phyloP scores from a whole-genome alignment of 2,797 vertebrate species.

The Alca torda region DNA sequence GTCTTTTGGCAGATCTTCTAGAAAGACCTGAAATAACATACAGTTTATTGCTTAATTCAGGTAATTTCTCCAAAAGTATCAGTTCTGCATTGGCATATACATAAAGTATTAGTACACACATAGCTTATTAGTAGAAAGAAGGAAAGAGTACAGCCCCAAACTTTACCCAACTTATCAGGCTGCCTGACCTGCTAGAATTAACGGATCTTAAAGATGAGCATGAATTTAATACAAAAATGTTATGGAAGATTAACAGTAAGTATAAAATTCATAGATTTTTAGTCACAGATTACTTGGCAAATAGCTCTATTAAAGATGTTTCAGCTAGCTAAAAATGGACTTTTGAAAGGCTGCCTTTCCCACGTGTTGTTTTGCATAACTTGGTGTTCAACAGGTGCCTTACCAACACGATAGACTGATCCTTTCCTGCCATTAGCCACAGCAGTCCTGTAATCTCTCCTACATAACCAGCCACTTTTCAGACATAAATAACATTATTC shows the following conservation, averaged over 20 bases:
- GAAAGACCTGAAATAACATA: conserved; percentile 61
- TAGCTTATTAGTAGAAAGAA: background rate
- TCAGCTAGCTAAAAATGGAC: background rate
- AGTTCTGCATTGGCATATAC: background rate
- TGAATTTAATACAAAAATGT: background rate
- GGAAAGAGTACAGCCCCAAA: background rate
- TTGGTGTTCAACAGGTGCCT: background rate
- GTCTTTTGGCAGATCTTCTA: conserved; percentile 73
- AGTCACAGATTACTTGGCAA: background rate
- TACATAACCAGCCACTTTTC: background rate
- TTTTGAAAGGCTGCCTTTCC: background rate
- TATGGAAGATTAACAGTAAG: background rate
- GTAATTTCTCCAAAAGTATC: background rate
- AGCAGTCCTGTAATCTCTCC: background rate
- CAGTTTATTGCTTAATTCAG: background rate
- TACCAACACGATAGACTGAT: background rate
- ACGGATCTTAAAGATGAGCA: background rate
- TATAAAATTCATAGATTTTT: background rate
- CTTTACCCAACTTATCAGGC: background rate
- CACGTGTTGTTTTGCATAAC: background rate
- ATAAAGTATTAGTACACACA: background rate
- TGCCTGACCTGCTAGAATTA: background rate
- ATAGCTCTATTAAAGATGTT: background rate
- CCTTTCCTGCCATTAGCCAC: background rate
- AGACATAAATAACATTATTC: background rate